A percentile compares a stretch with the other conserved stretches of the same genome.
These are phyloP conservation scores for Porites evermanni DNA, from an alignment of 92 coral and sea anemone species.

Conservation along the genomic window DNA sequence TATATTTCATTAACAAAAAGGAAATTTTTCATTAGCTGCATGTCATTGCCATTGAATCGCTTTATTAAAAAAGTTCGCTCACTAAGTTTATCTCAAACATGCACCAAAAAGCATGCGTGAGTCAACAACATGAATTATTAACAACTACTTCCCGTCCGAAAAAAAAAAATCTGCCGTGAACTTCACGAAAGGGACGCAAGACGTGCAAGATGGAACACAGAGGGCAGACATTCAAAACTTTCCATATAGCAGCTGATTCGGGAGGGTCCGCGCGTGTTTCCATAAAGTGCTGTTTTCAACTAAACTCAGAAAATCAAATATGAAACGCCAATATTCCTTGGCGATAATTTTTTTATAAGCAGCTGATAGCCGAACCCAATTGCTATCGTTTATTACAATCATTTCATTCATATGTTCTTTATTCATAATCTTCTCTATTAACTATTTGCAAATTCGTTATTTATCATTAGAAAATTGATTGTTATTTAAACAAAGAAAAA, in stretches of 20 bases:
- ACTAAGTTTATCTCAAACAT: neutral
- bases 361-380: constrained; percentile 2
- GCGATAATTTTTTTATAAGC: constrained; percentile 1
- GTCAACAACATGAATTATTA: constrained; percentile 41
- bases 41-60: neutral
- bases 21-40: neutral
- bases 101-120: constrained; percentile 2
- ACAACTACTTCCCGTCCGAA: constrained; percentile 22
- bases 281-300: too few relatives aligned
- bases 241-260: too few relatives aligned
- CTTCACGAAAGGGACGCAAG: neutral
- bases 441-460: neutral
- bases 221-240: too few relatives aligned
- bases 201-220: too few relatives aligned
- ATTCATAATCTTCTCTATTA: neutral
- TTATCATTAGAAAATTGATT: constrained; percentile 7
- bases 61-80: neutral
- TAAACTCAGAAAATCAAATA: neutral
- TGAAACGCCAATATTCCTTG: neutral
- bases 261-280: too few relatives aligned
- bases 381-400: neutral
- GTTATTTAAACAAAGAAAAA: constrained; percentile 7
- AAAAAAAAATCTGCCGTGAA: too few relatives aligned
- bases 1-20: neutral
- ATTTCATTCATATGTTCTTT: neutral